Conservation (phyloP, 2,797 vertebrate species). For the Hypotaenidia philippensis region DNA sequence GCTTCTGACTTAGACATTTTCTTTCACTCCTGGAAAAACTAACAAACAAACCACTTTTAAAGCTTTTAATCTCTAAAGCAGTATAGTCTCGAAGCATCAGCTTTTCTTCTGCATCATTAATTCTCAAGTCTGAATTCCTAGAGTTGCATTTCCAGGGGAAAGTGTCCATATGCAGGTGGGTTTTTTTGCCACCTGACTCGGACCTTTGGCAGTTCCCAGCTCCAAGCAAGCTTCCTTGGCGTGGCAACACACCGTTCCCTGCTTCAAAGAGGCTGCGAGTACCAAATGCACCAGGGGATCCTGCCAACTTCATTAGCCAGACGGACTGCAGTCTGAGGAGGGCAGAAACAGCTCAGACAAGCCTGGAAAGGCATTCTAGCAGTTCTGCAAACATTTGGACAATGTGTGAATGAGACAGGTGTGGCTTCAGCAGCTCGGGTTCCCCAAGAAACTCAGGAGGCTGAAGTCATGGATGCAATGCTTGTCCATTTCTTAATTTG, state of each 20-base stretch:
- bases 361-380: slow-evolving; percentile 25
- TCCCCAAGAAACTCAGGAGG: background rate
- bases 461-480: accelerated
- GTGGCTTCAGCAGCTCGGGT: background rate
- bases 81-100: background rate
- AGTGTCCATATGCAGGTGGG: background rate
- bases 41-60: background rate
- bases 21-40: background rate
- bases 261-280: slow-evolving; percentile 18
- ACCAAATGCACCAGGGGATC: background rate
- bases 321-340: background rate
- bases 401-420: background rate
- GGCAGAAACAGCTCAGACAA: slow-evolving; percentile 21
- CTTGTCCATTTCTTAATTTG: background rate
- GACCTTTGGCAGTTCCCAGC: background rate
- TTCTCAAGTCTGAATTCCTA: background rate
- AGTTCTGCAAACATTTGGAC: background rate
- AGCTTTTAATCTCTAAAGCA: background rate
- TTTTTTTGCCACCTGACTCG: background rate
- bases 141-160: background rate
- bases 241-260: background rate
- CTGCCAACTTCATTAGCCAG: background rate
- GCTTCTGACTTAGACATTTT: background rate
- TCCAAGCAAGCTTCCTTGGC: accelerated
- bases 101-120: background rate